phyloP scores from a whole-genome alignment of 2,113 vertebrate genomes.

The Polyodon spathula region DNA sequence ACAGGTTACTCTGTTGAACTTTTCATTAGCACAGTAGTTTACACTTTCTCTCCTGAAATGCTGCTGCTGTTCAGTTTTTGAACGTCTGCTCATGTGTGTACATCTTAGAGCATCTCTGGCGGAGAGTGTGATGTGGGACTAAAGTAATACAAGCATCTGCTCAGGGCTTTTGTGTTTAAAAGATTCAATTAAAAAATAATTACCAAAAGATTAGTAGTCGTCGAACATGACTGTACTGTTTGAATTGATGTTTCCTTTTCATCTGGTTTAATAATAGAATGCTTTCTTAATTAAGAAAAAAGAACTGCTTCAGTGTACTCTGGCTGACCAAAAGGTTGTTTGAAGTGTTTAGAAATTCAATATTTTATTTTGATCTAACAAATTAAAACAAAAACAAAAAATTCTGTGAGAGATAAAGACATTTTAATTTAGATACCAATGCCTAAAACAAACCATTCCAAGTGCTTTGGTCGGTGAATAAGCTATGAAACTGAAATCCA shows the following conservation, averaged over 20 bases:
- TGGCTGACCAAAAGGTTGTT: slow-evolving; percentile 67
- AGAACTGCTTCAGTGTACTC: slow-evolving; percentile 49
- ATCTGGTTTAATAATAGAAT: slow-evolving; percentile 72
- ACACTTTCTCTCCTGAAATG: slow-evolving; percentile 25
- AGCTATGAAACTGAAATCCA: slow-evolving; percentile 35
- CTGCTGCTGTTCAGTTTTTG: slow-evolving; percentile 15
- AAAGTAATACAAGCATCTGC: slow-evolving; percentile 59
- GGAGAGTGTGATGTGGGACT: slow-evolving; percentile 40
- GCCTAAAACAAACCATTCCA: slow-evolving; percentile 42
- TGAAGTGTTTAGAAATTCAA: slow-evolving; percentile 69
- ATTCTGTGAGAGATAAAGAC: slow-evolving; percentile 61
- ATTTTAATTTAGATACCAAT: slow-evolving; percentile 70
- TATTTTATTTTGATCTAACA: slow-evolving; percentile 69
- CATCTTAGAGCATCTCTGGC: slow-evolving; percentile 40
- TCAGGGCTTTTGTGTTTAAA: slow-evolving; percentile 71
- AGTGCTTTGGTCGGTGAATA: slow-evolving; percentile 39
- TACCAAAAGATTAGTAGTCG: slow-evolving; percentile 75
- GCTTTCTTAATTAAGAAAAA: slow-evolving; percentile 69
- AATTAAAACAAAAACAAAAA: slow-evolving; percentile 65
- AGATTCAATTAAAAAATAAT: slow-evolving; percentile 84
- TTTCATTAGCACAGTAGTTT: slow-evolving; percentile 40
- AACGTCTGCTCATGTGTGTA: slow-evolving; percentile 19
- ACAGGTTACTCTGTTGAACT: slow-evolving; percentile 39
- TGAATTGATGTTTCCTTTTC: slow-evolving; percentile 75
- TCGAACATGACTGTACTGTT: slow-evolving; percentile 65